Evolutionary conservation across 2,888 invertebrate species (phyloP).

Genomic region (Orthosia gothica): DNA sequence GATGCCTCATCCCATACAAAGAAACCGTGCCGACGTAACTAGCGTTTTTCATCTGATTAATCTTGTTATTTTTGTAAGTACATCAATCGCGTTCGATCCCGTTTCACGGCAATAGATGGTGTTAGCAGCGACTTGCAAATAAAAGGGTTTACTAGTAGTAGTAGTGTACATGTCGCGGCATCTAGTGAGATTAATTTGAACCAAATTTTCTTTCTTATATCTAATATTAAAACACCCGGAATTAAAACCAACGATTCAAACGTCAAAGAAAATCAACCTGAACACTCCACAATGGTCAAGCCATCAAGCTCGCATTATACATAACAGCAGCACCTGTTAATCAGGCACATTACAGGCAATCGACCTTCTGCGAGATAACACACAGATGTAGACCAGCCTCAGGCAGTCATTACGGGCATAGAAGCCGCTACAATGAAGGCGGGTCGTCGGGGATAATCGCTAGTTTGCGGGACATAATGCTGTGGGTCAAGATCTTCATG

Average conservation of each 20-base stretch:
- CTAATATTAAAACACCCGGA: too few relatives aligned
- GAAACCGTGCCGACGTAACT: too few relatives aligned
- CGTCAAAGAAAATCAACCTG: slow-evolving; percentile 11
- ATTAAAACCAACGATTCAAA: background rate
- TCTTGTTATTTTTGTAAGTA: too few relatives aligned
- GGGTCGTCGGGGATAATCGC: slow-evolving; percentile 63
- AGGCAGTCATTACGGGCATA: slow-evolving; percentile 67
- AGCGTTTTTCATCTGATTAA: too few relatives aligned
- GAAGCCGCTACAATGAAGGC: slow-evolving; percentile 65
- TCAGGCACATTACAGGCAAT: slow-evolving; percentile 75
- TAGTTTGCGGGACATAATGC: slow-evolving; percentile 68
- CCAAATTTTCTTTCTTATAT: too few relatives aligned
- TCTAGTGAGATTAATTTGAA: too few relatives aligned
- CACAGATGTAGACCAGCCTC: slow-evolving; percentile 63
- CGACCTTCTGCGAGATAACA: slow-evolving; percentile 82
- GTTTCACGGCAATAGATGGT: too few relatives aligned
- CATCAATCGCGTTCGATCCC: too few relatives aligned
- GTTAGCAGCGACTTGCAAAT: too few relatives aligned
- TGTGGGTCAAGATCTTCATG: slow-evolving; percentile 70
- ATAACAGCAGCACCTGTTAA: slow-evolving; percentile 75
- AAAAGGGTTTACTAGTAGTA: too few relatives aligned
- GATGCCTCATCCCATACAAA: too few relatives aligned
- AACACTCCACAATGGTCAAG: slow-evolving; percentile 37
- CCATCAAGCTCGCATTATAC: slow-evolving; percentile 50
- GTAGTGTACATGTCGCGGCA: too few relatives aligned